These are phyloP conservation scores for Emydura subglobosa DNA, from an alignment of 2,113 vertebrate genomes.

Conservation along the genomic window DNA sequence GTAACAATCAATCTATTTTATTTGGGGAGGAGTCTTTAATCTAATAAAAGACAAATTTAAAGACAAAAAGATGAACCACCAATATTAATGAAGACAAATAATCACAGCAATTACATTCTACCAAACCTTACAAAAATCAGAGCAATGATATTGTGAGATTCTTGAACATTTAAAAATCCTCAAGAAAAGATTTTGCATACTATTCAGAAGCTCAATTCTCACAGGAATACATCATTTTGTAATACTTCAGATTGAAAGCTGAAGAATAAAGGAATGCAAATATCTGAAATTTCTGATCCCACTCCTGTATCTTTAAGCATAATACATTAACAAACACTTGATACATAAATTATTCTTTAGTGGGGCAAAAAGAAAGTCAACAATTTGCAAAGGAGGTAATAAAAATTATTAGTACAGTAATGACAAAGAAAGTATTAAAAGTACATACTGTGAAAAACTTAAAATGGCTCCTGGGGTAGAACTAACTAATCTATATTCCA, in stretches of 20 bases:
- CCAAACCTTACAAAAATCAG: neutral
- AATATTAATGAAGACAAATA: neutral
- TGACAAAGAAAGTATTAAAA: neutral
- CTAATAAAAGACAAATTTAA: neutral
- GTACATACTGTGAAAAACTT: neutral
- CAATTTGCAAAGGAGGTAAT: neutral
- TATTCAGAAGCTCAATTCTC: neutral
- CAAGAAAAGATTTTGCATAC: neutral
- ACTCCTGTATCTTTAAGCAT: neutral
- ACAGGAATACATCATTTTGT: neutral
- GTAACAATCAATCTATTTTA: neutral
- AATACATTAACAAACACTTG: constrained; percentile 4
- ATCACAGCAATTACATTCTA: neutral
- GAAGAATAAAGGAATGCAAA: constrained; percentile 42
- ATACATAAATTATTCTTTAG: neutral
- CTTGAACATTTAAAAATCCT: neutral
- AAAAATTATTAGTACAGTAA: neutral
- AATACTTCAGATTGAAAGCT: constrained; percentile 10
- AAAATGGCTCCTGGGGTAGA: neutral
- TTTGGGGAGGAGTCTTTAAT: neutral
- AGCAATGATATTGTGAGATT: neutral
- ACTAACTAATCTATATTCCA: neutral
- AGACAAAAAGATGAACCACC: neutral
- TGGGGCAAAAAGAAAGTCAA: neutral
- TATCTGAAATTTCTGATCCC: constrained; percentile 5